These are phyloP conservation scores for Boloria euphrosyne DNA, from an alignment of 2,888 invertebrate genomes.

Conservation along the genomic window DNA sequence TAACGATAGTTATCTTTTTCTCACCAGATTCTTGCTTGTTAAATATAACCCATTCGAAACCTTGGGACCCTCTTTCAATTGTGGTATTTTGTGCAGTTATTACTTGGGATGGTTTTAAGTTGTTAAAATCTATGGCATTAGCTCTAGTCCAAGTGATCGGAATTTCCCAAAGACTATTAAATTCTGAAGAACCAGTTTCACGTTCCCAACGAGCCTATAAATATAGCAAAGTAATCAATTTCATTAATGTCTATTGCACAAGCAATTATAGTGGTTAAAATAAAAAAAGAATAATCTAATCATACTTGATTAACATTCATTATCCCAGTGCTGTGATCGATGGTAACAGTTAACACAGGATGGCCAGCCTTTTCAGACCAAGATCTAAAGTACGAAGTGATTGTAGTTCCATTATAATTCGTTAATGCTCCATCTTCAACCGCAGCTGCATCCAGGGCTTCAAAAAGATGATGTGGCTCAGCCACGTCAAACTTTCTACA, in stretches of 20 bases:
- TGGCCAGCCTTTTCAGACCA: constrained; percentile 85
- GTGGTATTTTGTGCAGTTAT: constrained; percentile 48
- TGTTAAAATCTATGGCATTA: constrained; percentile 61
- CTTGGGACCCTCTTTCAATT: constrained; percentile 56
- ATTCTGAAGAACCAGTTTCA: constrained; percentile 51
- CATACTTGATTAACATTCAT: constrained; percentile 70
- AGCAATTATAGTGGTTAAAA: neutral
- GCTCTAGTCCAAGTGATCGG: constrained; percentile 74
- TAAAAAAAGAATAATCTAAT: neutral
- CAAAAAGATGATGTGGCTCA: constrained; percentile 77
- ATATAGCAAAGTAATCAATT: neutral
- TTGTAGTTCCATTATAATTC: constrained; percentile 57
- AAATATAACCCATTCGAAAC: constrained; percentile 82
- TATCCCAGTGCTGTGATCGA: constrained; percentile 63
- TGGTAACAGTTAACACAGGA: constrained; percentile 79
- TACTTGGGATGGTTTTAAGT: constrained; percentile 66
- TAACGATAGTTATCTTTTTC: constrained; percentile 10
- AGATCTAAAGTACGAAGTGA: constrained; percentile 75
- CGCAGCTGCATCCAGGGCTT: constrained; percentile 68
- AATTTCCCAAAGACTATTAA: constrained; percentile 59
- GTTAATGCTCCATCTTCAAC: constrained; percentile 54
- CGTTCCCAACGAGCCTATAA: constrained; percentile 65
- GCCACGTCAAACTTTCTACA: constrained; percentile 68
- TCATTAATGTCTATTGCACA: neutral
- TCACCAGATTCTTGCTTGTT: constrained; percentile 84